Conservation (phyloP, 2,888 invertebrate species). For the Syrista parreyssii region DNA sequence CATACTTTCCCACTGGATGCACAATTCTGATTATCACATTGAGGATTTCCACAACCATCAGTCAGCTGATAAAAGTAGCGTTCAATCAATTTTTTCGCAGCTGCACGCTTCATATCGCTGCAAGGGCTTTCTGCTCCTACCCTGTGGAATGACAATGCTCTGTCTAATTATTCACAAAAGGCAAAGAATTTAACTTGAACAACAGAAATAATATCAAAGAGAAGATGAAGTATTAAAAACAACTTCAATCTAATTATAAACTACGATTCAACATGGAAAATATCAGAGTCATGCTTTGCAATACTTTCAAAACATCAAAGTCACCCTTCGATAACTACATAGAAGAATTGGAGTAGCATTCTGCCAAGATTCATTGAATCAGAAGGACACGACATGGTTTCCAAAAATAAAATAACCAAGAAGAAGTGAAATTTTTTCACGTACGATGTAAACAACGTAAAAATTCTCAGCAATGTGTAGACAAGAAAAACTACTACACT, state of each 20-base stretch:
- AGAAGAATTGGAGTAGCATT: background rate
- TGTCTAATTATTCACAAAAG: background rate
- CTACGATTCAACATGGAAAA: background rate
- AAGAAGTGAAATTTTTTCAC: background rate
- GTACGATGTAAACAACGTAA: background rate
- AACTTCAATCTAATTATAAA: background rate
- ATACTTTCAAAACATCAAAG: background rate
- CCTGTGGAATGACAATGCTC: slow-evolving; percentile 37
- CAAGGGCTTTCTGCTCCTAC: slow-evolving; percentile 63
- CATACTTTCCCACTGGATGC: slow-evolving; percentile 89
- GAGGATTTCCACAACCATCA: slow-evolving; percentile 91
- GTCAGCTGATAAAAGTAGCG: slow-evolving; percentile 93
- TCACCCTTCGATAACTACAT: background rate
- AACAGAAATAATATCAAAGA: background rate
- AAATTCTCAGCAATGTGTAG: background rate
- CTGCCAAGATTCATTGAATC: background rate
- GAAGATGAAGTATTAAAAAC: background rate
- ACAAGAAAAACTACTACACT: background rate
- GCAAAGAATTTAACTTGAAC: background rate
- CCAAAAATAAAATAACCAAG: slow-evolving; percentile 1
- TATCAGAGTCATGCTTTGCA: background rate
- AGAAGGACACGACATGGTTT: slow-evolving; percentile 1
- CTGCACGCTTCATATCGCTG: slow-evolving; percentile 68
- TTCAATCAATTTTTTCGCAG: slow-evolving; percentile 88
- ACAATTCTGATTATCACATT: slow-evolving; percentile 87